Conservation (phyloP, 2,888 invertebrate genomes). For the Agrotis puta region DNA sequence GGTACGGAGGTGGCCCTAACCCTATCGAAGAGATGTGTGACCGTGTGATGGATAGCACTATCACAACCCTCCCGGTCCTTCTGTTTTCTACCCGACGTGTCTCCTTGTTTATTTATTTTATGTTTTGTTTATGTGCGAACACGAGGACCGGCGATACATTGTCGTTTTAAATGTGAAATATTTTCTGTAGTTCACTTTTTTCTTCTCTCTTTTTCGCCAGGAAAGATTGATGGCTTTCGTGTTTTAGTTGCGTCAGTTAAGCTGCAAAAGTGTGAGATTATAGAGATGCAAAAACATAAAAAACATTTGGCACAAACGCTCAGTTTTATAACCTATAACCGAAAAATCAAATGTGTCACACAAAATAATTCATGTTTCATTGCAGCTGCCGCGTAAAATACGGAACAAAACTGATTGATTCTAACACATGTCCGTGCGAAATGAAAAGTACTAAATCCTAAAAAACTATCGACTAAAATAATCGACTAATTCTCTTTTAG, state of each 20-base stretch:
- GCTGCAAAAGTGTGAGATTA: slow-evolving; percentile 36
- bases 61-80: slow-evolving; percentile 86
- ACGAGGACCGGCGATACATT: slow-evolving; percentile 64
- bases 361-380: slow-evolving; percentile 41
- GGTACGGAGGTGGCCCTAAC: slow-evolving; percentile 90
- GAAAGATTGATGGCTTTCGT: slow-evolving; percentile 54
- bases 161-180: slow-evolving; percentile 66
- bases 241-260: slow-evolving; percentile 54
- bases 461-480: slow-evolving; percentile 57
- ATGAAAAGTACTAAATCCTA: slow-evolving; percentile 45
- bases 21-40: slow-evolving; percentile 90
- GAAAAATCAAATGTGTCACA: slow-evolving; percentile 29
- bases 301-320: slow-evolving; percentile 10
- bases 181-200: slow-evolving; percentile 67
- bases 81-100: slow-evolving; percentile 80
- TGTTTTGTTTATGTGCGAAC: slow-evolving; percentile 88
- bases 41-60: slow-evolving; percentile 89
- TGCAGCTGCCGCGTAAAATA: slow-evolving; percentile 29
- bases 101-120: slow-evolving; percentile 88
- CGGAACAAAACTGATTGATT: slow-evolving; percentile 35
- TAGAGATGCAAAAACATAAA: slow-evolving; percentile 20
- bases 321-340: slow-evolving; percentile 32
- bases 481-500: slow-evolving; percentile 54
- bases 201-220: slow-evolving; percentile 15
- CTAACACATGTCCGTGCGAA: slow-evolving; percentile 44